phyloP scores from a whole-genome alignment of 2,888 invertebrate genomes.

The Tortricodes alternella region DNA sequence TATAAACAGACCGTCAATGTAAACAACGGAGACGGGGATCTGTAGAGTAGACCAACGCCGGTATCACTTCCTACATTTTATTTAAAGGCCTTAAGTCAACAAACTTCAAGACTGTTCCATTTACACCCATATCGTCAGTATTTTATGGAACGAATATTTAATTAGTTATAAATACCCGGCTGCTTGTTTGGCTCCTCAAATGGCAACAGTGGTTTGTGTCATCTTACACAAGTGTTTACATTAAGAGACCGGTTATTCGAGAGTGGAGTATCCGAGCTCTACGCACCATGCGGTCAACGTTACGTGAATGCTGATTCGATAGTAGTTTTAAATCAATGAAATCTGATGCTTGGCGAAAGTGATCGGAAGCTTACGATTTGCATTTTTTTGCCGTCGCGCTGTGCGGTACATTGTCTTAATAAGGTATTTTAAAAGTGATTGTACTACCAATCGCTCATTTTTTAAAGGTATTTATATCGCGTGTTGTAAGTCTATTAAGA shows the following conservation, averaged over 20 bases:
- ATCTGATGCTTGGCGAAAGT: constrained; percentile 42
- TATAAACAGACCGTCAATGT: constrained; percentile 58
- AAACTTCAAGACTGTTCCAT: constrained; percentile 44
- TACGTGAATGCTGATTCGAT: constrained; percentile 32
- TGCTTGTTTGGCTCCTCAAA: constrained; percentile 32
- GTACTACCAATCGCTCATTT: too few species aligned
- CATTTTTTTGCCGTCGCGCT: background rate
- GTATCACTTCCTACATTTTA: constrained; percentile 63
- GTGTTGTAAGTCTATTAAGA: too few species aligned
- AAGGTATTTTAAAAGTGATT: too few species aligned
- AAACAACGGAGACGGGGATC: constrained; percentile 57
- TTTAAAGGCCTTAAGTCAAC: constrained; percentile 59
- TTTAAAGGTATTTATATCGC: too few species aligned
- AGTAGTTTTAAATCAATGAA: constrained; percentile 43
- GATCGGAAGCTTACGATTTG: constrained; percentile 25
- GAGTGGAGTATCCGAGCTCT: constrained; percentile 31
- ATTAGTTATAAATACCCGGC: constrained; percentile 21
- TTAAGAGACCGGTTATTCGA: constrained; percentile 44
- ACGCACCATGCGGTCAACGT: constrained; percentile 35
- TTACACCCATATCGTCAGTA: background rate
- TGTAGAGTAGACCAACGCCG: constrained; percentile 43
- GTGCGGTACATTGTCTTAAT: too few species aligned
- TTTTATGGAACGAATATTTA: constrained; percentile 14
- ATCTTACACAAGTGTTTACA: constrained; percentile 39
- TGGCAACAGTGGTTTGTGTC: constrained; percentile 43